Evolutionary conservation across 2,888 invertebrate species (phyloP).

Genomic region (Nomada goodeniana): DNA sequence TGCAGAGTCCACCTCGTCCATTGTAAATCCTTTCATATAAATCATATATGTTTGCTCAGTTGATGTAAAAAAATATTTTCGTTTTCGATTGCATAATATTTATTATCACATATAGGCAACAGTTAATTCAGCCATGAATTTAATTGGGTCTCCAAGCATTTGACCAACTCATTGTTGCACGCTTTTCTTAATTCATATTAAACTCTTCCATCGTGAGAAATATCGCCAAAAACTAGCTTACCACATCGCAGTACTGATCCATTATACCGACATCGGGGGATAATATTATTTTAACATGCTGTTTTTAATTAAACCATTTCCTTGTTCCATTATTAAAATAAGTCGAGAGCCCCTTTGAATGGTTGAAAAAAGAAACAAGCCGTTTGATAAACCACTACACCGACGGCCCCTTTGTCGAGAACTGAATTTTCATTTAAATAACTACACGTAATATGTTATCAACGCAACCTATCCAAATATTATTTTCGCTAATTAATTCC

Average conservation of each 20-base stretch:
- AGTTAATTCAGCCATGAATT: background rate
- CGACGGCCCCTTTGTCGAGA: background rate
- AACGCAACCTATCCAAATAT: background rate
- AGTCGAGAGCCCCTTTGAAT: constrained; percentile 18
- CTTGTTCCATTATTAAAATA: constrained; percentile 28
- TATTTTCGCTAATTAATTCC: too few species aligned
- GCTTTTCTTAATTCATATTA: background rate
- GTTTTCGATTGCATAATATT: background rate
- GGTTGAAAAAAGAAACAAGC: constrained; percentile 11
- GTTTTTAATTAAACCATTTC: constrained; percentile 29
- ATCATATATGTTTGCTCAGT: too few species aligned
- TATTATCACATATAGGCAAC: background rate
- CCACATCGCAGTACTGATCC: background rate
- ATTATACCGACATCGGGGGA: background rate
- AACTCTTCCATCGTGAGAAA: background rate
- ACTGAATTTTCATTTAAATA: constrained; percentile 21
- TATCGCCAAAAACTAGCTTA: background rate
- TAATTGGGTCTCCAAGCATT: background rate
- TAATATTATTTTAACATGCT: background rate
- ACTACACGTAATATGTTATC: background rate
- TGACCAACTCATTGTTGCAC: background rate
- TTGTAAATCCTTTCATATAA: background rate
- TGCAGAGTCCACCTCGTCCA: too few species aligned
- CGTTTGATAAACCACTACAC: constrained; percentile 9
- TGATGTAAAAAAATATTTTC: background rate